Evolutionary conservation across 2,888 invertebrate genomes (phyloP).

Genomic region (Tortricodes alternella): DNA sequence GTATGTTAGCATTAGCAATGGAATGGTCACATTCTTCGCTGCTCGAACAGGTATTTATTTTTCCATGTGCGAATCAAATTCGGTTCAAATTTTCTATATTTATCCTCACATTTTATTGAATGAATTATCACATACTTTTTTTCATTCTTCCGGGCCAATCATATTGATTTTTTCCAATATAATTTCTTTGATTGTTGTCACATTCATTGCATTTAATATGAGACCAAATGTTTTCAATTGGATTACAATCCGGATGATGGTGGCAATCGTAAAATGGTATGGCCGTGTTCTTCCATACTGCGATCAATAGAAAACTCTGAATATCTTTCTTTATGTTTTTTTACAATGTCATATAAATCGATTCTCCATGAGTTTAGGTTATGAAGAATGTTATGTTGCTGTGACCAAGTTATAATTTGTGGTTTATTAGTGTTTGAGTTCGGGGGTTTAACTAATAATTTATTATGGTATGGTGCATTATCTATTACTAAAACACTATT

Average conservation of each 20-base stretch:
- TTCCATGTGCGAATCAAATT: no score
- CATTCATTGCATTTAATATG: neutral
- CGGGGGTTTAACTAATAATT: conserved; percentile 14
- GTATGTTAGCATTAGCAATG: no score
- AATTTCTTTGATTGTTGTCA: no score
- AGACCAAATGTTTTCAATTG: neutral
- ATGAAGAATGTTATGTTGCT: neutral
- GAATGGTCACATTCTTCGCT: no score
- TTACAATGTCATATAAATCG: conserved; percentile 15
- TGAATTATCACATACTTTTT: no score
- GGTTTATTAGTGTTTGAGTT: conserved; percentile 16
- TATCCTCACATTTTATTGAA: no score
- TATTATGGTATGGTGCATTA: conserved; percentile 19
- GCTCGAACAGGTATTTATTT: no score
- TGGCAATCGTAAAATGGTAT: neutral
- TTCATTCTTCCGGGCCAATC: no score
- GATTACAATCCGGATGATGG: neutral
- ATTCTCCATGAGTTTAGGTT: neutral
- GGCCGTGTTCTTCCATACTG: neutral
- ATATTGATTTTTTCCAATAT: no score
- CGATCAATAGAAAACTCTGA: neutral
- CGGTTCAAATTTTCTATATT: no score
- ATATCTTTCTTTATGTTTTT: conserved; percentile 15
- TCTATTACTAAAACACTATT: conserved; percentile 13
- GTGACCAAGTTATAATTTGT: conserved; percentile 16